Base-by-base conservation (phyloP, 2,888 invertebrate species). In the Eupithecia dodoneata region DNA sequence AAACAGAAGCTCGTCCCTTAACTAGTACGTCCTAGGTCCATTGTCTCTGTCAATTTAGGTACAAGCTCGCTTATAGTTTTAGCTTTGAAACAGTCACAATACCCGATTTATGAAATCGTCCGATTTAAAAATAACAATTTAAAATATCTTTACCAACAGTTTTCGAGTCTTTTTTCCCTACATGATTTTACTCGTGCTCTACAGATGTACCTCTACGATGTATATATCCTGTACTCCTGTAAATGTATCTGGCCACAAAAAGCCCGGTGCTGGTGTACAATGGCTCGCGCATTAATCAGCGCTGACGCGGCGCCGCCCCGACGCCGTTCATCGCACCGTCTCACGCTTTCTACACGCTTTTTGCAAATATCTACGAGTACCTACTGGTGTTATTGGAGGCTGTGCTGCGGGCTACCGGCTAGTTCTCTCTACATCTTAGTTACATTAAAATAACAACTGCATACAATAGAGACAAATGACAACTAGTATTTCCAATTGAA, bases 241-340 rank as follows among this genome's bases (percentile, higher is more conserved):
- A 63, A 18, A 63, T 63, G 30, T 63, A 63, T 63, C 63, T 63
- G 55, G 63, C 63, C 30, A 63, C 63, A 63, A 63, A 63, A 63
- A 63, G 63, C 63, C 63, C 30, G 55, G 55, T 30, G 4, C 63
- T 63, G 30, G 63, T 63, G 63, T 30, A 63, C 63, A 63, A 63
- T 63, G 63, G 67, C 67, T 42, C 10, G 7, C 44, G n/a, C 67
- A 69, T 69, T 69, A 69, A 69, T 69, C 67, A 69, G 15, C 66
- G 66, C 67, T 6, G 67, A 41, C 45, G 44, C 45, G 67, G 15
- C 44, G 67, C 67, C 72, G 59, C 55, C 44, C 42, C 55, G 72
- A 41, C 72, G 42, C 71, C 67, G 47, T 59, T 59, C 76, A 59
- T 71, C 49, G 72, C 44, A 55, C 69, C 73, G 9, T 47, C 5